Conservation (phyloP, 35 echinoderm and acorn worm species). For the Amphiura filiformis region DNA sequence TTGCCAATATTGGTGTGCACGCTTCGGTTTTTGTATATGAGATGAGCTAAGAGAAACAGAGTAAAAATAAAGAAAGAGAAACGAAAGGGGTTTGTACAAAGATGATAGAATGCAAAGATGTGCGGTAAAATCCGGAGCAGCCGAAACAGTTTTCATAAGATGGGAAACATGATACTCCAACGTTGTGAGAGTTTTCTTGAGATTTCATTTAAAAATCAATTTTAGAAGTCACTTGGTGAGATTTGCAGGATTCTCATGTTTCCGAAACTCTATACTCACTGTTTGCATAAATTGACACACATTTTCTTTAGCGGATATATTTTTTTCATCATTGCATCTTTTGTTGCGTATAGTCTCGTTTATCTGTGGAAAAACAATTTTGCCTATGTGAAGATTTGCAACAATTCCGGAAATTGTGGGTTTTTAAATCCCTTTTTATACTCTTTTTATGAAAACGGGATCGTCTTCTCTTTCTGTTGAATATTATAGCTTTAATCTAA, state of each 20-base stretch:
- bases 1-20: no score
- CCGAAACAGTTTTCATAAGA: background rate
- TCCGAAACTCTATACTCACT: background rate
- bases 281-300: slow-evolving; percentile 8
- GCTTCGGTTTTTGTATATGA: no score
- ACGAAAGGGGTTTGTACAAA: no score
- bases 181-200: background rate
- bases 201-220: slow-evolving; percentile 16
- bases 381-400: background rate
- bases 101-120: no score
- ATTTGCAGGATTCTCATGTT: background rate
- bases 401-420: background rate
- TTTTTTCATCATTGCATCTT: background rate
- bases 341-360: background rate
- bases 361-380: background rate
- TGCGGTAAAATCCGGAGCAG: background rate
- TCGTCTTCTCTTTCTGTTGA: no score
- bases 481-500: no score
- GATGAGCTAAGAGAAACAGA: background rate
- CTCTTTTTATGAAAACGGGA: background rate
- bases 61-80: background rate
- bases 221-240: background rate
- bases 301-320: background rate
- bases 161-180: background rate
- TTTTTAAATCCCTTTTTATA: background rate